Percentiles rank a stretch among this genome's conserved stretches.
phyloP scores from a whole-genome alignment of 1,140 invertebrate genomes.

The Diploscapter pachys region DNA sequence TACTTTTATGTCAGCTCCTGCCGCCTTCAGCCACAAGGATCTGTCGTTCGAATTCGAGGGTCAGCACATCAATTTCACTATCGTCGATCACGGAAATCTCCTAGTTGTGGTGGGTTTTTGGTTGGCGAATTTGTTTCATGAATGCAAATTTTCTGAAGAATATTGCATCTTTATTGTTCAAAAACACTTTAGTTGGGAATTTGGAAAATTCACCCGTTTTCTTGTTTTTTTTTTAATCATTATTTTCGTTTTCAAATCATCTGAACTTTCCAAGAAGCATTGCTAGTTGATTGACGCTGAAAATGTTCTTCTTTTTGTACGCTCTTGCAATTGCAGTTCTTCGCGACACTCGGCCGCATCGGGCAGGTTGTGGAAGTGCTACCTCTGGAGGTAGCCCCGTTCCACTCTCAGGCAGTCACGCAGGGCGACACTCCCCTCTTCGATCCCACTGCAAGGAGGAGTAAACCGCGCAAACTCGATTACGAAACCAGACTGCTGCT shows the following conservation, averaged over 20 bases:
- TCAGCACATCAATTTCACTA: conserved; percentile 22
- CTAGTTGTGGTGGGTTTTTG: conserved; percentile 18
- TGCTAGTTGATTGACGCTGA: background rate
- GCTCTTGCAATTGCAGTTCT: conserved; percentile 6
- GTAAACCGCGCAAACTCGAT: conserved; percentile 25
- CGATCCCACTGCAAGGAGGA: background rate
- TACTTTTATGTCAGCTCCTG: background rate
- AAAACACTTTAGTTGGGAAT: no score
- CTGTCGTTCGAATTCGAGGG: conserved; percentile 30
- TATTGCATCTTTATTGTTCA: no score
- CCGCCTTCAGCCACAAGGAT: conserved; percentile 4
- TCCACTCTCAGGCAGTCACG: background rate
- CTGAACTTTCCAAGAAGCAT: no score
- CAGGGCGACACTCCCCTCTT: background rate
- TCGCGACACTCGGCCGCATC: conserved; percentile 27
- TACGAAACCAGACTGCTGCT: conserved; percentile 35
- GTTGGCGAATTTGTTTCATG: background rate
- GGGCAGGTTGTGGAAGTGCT: conserved; percentile 37
- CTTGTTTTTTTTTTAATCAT: no score
- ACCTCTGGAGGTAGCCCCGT: conserved; percentile 6
- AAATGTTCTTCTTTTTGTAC: background rate
- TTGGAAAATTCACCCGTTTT: no score
- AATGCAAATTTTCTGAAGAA: background rate
- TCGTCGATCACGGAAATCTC: conserved; percentile 18
- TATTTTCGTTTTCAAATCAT: no score